A percentile compares a stretch with the other conserved stretches of the same genome.
phyloP scores from a whole-genome alignment of 2,113 vertebrate species.

The Hystrix brachyura region DNA sequence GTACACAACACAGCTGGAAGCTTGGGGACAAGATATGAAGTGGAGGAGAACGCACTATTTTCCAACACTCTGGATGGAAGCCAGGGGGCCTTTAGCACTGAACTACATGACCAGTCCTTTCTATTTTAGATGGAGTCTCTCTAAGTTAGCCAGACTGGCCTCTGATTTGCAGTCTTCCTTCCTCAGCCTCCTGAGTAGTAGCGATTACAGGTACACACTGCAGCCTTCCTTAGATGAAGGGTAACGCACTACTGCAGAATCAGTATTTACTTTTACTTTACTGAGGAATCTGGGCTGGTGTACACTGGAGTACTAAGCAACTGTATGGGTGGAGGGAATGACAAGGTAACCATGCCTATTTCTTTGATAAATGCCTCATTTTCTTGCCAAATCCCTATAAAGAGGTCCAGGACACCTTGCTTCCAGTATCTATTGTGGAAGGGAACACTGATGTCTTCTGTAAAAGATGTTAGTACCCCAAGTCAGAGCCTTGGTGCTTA shows the following conservation, averaged over 20 bases:
- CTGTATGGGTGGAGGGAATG: too few relatives aligned
- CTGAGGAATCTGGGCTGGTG: neutral
- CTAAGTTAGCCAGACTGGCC: neutral
- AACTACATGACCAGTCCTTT: neutral
- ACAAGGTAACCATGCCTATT: neutral
- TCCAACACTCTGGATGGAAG: neutral
- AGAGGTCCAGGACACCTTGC: neutral
- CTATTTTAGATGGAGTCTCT: neutral
- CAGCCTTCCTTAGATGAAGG: neutral
- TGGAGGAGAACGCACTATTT: neutral
- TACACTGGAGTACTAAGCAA: neutral
- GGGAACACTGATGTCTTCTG: too few relatives aligned
- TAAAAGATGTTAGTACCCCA: neutral
- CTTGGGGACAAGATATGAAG: neutral
- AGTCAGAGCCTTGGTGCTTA: neutral
- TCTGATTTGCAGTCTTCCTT: neutral
- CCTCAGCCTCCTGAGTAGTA: neutral
- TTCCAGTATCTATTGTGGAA: neutral
- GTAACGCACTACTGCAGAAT: neutral
- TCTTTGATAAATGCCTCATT: neutral
- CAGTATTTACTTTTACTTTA: neutral
- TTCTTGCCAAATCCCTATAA: neutral
- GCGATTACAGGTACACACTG: neutral
- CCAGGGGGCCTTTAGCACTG: neutral
- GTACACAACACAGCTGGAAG: neutral